phyloP scores from a whole-genome alignment of 2,888 invertebrate genomes.

The Caenorhabditis parvicauda region DNA sequence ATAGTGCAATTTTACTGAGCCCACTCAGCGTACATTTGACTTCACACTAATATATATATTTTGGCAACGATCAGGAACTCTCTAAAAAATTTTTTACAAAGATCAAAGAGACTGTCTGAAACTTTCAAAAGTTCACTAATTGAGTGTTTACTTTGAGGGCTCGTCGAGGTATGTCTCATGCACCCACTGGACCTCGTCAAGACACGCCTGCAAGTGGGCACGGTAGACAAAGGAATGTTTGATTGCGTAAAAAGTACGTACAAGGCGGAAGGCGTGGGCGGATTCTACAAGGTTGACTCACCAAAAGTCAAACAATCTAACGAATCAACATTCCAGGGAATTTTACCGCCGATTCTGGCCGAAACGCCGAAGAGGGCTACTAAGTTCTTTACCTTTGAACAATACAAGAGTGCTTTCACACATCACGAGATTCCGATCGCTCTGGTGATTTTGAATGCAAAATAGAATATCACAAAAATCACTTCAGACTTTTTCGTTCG shows the following conservation, averaged over 20 bases:
- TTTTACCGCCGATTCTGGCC: conserved; percentile 85
- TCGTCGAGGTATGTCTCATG: conserved; percentile 89
- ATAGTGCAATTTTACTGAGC: not conserved
- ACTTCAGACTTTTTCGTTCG: conserved; percentile 72
- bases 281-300: conserved; percentile 44
- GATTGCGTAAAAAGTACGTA: conserved; percentile 90
- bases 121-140: no score
- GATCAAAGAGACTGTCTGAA: not conserved
- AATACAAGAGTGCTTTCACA: conserved; percentile 81
- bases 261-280: conserved; percentile 73
- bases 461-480: not conserved
- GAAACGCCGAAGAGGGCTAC: conserved; percentile 92
- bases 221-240: conserved; percentile 71
- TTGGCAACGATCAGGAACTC: not conserved
- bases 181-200: conserved; percentile 91
- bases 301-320: not conserved
- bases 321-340: conserved; percentile 72
- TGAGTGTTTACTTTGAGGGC: conserved; percentile 70
- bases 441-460: conserved; percentile 10
- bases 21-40: not conserved
- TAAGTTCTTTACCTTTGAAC: conserved; percentile 91
- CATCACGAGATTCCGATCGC: conserved; percentile 66
- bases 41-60: not conserved
- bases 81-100: not conserved
- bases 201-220: conserved; percentile 81